Percentiles rank a stretch among this genome's conserved stretches.
Conservation (phyloP, 2,888 invertebrate species). For the Campoplex nolae region DNA sequence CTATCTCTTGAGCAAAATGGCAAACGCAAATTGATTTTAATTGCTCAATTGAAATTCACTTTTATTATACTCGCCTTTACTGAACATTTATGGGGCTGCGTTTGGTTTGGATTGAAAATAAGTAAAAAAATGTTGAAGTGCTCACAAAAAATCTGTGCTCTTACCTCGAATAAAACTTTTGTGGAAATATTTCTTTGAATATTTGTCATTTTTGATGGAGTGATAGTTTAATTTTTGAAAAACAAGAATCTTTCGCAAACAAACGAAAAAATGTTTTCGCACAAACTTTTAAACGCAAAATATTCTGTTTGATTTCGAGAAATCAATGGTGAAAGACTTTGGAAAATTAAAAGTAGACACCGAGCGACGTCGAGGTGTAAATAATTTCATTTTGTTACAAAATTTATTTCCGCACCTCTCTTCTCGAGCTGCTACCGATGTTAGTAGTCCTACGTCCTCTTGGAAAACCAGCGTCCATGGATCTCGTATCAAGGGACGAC, state of each 20-base stretch:
- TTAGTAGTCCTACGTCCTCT: constrained; percentile 79
- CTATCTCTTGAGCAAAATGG: background rate
- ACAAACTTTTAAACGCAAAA: background rate
- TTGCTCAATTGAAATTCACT: background rate
- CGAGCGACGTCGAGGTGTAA: too few species aligned
- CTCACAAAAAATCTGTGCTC: background rate
- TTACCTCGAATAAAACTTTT: background rate
- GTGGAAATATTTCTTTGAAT: background rate
- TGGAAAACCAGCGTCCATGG: constrained; percentile 93
- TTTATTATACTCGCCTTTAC: background rate
- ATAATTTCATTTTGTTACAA: background rate
- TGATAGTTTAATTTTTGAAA: too few species aligned
- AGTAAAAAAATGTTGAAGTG: background rate
- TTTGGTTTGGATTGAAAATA: background rate
- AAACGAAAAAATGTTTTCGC: background rate
- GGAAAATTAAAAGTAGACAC: background rate
- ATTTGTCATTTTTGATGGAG: too few species aligned
- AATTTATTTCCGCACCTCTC: constrained; percentile 80
- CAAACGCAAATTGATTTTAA: background rate
- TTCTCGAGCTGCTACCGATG: constrained; percentile 80
- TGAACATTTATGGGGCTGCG: background rate
- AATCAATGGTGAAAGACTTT: background rate
- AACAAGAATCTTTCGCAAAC: too few species aligned
- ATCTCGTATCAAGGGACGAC: constrained; percentile 92
- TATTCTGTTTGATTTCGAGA: background rate